phyloP scores from a whole-genome alignment of 2,797 vertebrate species.

The Telmatherina bonti region DNA sequence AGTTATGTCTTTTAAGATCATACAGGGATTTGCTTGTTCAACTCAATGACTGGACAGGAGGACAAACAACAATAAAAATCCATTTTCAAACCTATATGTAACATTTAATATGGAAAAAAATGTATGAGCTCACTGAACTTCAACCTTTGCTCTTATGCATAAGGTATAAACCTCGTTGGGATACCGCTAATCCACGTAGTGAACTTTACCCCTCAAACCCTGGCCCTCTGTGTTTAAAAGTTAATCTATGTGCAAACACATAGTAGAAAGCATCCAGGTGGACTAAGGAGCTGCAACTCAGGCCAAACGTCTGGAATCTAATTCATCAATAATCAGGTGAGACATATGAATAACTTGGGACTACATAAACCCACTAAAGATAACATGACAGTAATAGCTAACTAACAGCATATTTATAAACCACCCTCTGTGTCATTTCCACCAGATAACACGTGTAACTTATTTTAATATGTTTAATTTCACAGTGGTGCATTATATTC shows the following conservation, averaged over 20 bases:
- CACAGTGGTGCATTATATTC: neutral
- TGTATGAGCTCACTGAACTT: conserved; percentile 1
- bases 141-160: neutral
- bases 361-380: too few species aligned
- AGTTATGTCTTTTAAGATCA: too few species aligned
- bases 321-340: conserved; percentile 35
- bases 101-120: neutral
- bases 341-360: neutral
- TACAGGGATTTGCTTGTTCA: too few species aligned
- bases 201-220: conserved; percentile 42
- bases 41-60: neutral
- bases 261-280: neutral
- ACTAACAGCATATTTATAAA: neutral
- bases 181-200: neutral
- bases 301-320: neutral
- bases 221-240: neutral
- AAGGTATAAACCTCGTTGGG: neutral
- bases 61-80: neutral
- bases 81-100: neutral
- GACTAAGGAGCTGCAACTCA: neutral
- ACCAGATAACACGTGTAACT: neutral
- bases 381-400: too few species aligned
- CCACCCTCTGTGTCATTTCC: neutral
- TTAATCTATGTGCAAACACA: neutral
- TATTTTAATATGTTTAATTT: neutral